phyloP scores from a whole-genome alignment of 2,113 vertebrate species.

The Athene noctua region DNA sequence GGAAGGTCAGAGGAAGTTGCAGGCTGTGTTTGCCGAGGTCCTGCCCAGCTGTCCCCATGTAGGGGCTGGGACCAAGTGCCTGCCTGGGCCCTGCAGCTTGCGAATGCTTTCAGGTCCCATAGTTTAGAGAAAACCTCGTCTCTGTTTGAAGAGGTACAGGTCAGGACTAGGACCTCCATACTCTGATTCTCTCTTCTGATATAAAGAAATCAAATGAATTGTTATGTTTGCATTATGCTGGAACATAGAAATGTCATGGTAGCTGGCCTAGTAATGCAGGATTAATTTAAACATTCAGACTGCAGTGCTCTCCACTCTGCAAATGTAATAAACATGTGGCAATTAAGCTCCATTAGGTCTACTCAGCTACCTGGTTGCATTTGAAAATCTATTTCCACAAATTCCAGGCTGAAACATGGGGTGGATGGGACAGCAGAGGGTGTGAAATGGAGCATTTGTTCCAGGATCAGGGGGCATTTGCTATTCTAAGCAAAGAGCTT shows the following conservation, averaged over 20 bases:
- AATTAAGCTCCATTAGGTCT: constrained; percentile 39
- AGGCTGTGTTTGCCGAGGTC: not conserved
- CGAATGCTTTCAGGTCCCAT: not conserved
- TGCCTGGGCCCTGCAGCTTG: not conserved
- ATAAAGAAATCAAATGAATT: constrained; percentile 21
- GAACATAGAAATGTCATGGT: constrained; percentile 27
- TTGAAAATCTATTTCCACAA: not conserved
- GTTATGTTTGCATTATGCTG: not conserved
- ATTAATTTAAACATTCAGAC: constrained; percentile 38
- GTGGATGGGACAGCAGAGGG: not conserved
- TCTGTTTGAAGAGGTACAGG: not conserved
- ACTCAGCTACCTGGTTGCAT: not conserved
- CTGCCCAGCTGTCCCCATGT: not conserved
- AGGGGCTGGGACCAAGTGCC: not conserved
- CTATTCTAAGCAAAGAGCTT: not conserved
- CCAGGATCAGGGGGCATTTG: not conserved
- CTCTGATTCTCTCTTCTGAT: not conserved
- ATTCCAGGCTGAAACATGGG: not conserved
- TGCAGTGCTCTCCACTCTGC: not conserved
- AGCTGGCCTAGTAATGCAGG: not conserved
- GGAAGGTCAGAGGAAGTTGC: not conserved
- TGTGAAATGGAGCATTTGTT: not conserved
- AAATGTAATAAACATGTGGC: constrained; percentile 31
- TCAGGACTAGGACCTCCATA: not conserved
- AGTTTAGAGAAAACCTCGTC: not conserved